Conservation (phyloP, 1,140 invertebrate genomes). For the Platorchestia sp. region DNA sequence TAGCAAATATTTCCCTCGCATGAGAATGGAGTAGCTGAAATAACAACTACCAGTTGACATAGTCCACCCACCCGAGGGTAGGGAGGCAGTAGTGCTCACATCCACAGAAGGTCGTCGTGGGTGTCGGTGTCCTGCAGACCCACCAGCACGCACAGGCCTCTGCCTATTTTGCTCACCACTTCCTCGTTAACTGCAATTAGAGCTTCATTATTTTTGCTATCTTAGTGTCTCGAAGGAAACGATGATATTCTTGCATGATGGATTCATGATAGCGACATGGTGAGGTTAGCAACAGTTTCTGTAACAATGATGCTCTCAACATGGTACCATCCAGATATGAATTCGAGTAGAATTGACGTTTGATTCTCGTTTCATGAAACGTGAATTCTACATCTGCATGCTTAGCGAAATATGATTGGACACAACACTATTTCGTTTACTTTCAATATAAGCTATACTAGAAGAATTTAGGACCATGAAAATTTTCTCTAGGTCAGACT, state of each 20-base stretch:
- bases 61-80: not conserved
- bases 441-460: too few species aligned
- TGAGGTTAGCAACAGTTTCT: not conserved
- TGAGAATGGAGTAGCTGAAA: not conserved
- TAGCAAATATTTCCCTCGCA: too few species aligned
- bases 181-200: slow-evolving; percentile 79
- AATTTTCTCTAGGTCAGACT: too few species aligned
- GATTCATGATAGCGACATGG: not conserved
- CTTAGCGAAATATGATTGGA: too few species aligned
- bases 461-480: too few species aligned
- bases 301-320: not conserved
- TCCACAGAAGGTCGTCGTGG: slow-evolving; percentile 85
- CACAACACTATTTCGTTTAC: too few species aligned
- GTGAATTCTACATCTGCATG: too few species aligned
- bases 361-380: too few species aligned
- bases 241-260: not conserved
- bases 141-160: slow-evolving; percentile 88
- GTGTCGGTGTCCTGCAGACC: slow-evolving; percentile 87
- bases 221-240: not conserved
- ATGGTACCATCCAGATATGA: too few species aligned
- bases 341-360: too few species aligned
- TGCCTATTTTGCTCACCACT: slow-evolving; percentile 84
- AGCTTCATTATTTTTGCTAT: not conserved
- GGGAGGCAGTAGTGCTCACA: slow-evolving; percentile 76
- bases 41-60: not conserved